phyloP scores from a whole-genome alignment of 2,888 invertebrate genomes.

The Aromia moschata region DNA sequence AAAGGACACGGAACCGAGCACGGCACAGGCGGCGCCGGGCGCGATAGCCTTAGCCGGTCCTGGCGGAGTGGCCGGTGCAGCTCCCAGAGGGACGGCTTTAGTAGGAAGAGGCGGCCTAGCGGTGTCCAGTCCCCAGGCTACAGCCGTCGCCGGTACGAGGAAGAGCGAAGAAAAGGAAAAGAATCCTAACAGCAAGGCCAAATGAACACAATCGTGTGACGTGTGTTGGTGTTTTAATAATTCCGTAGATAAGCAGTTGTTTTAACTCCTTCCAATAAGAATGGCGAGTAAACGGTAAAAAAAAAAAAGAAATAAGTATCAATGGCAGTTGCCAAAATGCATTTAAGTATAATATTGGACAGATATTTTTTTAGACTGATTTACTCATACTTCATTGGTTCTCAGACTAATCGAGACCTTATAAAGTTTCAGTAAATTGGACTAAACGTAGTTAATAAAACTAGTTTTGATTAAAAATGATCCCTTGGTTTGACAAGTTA shows the following conservation, averaged over 20 bases:
- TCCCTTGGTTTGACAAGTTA: too few species aligned
- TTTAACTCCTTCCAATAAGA: background rate
- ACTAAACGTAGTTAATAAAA: too few species aligned
- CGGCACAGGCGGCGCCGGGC: constrained; percentile 64
- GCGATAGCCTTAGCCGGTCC: constrained; percentile 65
- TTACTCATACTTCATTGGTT: too few species aligned
- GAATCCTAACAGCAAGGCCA: constrained; percentile 26
- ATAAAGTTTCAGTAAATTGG: too few species aligned
- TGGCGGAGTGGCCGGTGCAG: constrained; percentile 64
- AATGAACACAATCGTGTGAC: constrained; percentile 1
- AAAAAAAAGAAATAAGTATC: too few species aligned
- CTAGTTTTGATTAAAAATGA: too few species aligned
- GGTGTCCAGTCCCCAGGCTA: constrained; percentile 64
- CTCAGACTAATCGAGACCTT: too few species aligned
- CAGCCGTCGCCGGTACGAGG: constrained; percentile 64
- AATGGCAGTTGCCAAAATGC: too few species aligned
- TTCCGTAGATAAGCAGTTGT: too few species aligned
- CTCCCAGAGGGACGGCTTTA: constrained; percentile 64
- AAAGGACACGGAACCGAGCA: constrained; percentile 55
- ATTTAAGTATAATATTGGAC: too few species aligned
- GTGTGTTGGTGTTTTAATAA: background rate
- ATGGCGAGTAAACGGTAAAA: too few species aligned
- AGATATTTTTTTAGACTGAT: too few species aligned
- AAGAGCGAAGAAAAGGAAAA: constrained; percentile 38
- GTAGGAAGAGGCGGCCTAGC: constrained; percentile 65